Base-by-base conservation (phyloP, 2,888 invertebrate species). In the Noctua janthina region DNA sequence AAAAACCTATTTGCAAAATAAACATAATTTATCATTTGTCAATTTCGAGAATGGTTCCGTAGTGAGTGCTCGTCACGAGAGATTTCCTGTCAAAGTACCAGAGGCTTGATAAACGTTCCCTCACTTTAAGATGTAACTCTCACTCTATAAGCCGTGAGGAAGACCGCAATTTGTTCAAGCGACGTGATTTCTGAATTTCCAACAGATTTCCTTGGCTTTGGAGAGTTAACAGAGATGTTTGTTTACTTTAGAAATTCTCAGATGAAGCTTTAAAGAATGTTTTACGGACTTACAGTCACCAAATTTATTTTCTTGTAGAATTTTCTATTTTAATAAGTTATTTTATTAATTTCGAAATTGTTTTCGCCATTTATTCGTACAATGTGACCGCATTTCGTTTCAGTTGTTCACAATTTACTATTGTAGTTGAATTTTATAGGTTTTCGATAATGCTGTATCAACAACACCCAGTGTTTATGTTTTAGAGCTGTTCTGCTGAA, bases 151-250 rank as follows among this genome's bases (percentile, higher is more conserved):
- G 23, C 17, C 43, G 1, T 43, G 20, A 56, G n/a, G 59, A 49
- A 64, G 62, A n/a, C 71, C 78, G 82, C 87, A 89, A 91, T 90
- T 91, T 91, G 89, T 88, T 86, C 82, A 76, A 79, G 87, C 82
- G 78, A 72, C 77, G 86, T 89, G 89, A 91, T 87, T 87, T 84
- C 67, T 87, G 88, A 84, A 89, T 91, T 91, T 91, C 90, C 87
- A 88, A 81, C 78, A 89, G 87, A 88, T 88, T 87, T 85, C 56
- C 75, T 70, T 75, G 87, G 88, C 82, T 90, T 87, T 87, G 74
- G 76, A 76, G 78, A 71, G 85, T 35, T 66, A 79, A 79, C 66
- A 79, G n/a, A 87, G 67, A 66, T 80, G 76, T 86, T 87, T 88
- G 89, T 90, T 90, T 90, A 86, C 86, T 75, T 51, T 8, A 17